phyloP scores from a whole-genome alignment of 2,888 invertebrate genomes.

The Heliconius sara region DNA sequence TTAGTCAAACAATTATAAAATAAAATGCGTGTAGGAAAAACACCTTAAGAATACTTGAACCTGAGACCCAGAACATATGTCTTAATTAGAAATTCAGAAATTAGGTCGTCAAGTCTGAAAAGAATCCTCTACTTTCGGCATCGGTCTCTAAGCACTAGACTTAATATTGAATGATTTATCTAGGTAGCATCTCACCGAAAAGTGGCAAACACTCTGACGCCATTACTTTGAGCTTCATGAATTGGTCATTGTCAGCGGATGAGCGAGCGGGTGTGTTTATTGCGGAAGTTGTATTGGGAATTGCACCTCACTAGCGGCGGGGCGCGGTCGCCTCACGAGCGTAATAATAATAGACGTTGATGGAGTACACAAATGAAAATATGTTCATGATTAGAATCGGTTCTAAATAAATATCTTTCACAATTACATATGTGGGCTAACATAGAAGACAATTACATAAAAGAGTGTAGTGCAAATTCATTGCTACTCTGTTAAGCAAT shows the following conservation, averaged over 20 bases:
- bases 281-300: conserved; percentile 44
- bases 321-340: conserved; percentile 5
- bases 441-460: too few species aligned
- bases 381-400: neutral
- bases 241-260: conserved; percentile 37
- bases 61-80: neutral
- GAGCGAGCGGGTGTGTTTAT: conserved; percentile 43
- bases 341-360: conserved; percentile 15
- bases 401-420: too few species aligned
- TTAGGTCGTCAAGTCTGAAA: conserved; percentile 26
- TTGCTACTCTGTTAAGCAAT: too few species aligned
- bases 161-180: conserved; percentile 32
- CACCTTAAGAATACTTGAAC: too few species aligned
- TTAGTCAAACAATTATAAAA: neutral
- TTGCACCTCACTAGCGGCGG: conserved; percentile 14
- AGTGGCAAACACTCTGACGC: conserved; percentile 31
- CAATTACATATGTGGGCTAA: too few species aligned
- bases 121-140: conserved; percentile 26
- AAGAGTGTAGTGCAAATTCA: too few species aligned
- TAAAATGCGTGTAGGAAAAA: neutral
- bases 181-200: neutral
- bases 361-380: conserved; percentile 5
- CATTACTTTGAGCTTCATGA: conserved; percentile 24
- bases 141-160: conserved; percentile 25
- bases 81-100: conserved; percentile 26